Evolutionary conservation across 1,140 invertebrate genomes (phyloP), one percentile per base, ranked within the genome.

Genomic region (Meloidogyne hapla): DNA sequence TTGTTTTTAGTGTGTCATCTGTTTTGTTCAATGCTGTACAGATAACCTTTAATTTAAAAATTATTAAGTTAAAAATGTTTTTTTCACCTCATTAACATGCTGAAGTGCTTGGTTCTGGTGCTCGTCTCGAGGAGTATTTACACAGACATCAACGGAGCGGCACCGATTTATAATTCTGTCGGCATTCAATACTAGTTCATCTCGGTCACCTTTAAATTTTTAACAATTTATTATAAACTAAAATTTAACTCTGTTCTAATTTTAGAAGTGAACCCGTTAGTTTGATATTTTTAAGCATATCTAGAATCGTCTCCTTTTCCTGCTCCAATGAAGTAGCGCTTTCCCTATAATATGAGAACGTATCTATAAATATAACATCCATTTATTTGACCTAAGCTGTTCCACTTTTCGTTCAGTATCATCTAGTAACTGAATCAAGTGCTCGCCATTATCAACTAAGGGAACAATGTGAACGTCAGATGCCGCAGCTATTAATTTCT

Each of bases 231-330:
- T 2, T 15, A 15, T 56, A 28, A 67, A n/a, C 23, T 25, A 23
- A 21, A 71, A 71, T 4, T 1, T 4, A 48, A 71, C 45, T 18
- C 45, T 71, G 40, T 1, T 33, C 18, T 62, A 61, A 40, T 69
- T 45, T 12, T 71, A 28, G 2, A 62, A 21, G n/a, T 18, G 69
- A 28, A 62, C n/a, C 18, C 28, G 69, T 28, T 26, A 38, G n/a
- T 62, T 65, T 73, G 6, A 73, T 73, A 21, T 65, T 56, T 21
- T 62, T 33, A 1, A 73, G 61, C 18, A 38, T 26, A 5, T 73
- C 12, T 40, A 73, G 12, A 73, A 73, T 73, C 13, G 56, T n/a
- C 38, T 73, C 70, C 56, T 73, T 73, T 21, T 73, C 70, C 10
- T 73, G 70, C 3, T 73, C 70, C 70, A 73, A 62, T 18, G 33